Base-by-base conservation (phyloP, 2,113 vertebrate species). In the Eubucco bourcierii region DNA sequence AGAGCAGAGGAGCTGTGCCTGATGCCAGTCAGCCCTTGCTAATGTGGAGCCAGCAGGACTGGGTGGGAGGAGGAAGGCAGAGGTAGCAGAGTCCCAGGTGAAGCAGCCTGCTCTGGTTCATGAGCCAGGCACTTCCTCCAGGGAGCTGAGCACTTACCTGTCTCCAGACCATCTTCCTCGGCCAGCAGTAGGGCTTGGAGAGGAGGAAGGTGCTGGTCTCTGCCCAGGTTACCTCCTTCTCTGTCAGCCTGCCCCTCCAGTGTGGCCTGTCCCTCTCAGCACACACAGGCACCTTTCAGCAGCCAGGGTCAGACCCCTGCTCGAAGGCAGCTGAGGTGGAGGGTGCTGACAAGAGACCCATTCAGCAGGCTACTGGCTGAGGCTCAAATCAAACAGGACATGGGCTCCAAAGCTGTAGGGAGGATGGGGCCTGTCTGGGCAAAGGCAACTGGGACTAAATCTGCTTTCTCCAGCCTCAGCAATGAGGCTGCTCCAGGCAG, bases 381-480 rank as follows among this genome's bases (percentile, higher is more conserved):
- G 56, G 77, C 67, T 95, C 92, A 97, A 96, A 73, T 63, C 85
- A 95, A 96, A 95, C 64, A 95, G 81, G 90, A 83, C n/a, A 1
- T 27, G 0, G 1, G 71, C 65, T 84, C 85, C 1, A 1, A 88
- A 81, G 92, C 90, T 6, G 3, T 1, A 0, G 59, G 77, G 70
- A 83, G 52, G 81, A 79, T 6, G 29, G 47, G 61, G 82, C 72
- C 88, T 82, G 88, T 56, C 67, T 94, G 79, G 46, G 73, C 53
- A 80, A 84, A 76, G 73, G 44, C 2, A 0, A 14, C 29, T 20
- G 66, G 56, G 52, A 63, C 47, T 66, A 29, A 46, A 66, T 59
- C 13, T 34, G 24, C 73, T 64, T 87, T 64, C 86, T 67, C 34
- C 78, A 64, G 72, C 29, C 68, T 46, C 74, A 82, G 50, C 52